phyloP scores from a whole-genome alignment of 2,113 vertebrate genomes.

The Hippocampus barbouri region DNA sequence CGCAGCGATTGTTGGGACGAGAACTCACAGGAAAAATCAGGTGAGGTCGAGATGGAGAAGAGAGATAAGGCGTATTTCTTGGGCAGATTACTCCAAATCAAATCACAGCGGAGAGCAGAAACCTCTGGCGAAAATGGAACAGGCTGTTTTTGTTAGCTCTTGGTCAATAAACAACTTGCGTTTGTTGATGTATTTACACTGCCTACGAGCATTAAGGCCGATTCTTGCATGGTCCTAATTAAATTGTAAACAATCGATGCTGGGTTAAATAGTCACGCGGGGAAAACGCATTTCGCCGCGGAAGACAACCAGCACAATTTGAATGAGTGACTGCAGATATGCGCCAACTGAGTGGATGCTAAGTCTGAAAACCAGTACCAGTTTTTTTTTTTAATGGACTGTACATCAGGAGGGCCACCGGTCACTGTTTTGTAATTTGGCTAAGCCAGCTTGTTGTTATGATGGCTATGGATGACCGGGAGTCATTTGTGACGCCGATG shows the following conservation, averaged over 20 bases:
- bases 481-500: too few relatives aligned
- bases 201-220: conserved; percentile 4
- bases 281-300: conserved; percentile 28
- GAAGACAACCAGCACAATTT: conserved; percentile 18
- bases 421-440: too few relatives aligned
- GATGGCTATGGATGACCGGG: too few relatives aligned
- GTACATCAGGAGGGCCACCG: too few relatives aligned
- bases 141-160: conserved; percentile 15
- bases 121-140: conserved; percentile 28
- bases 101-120: conserved; percentile 44
- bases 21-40: background rate
- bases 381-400: too few relatives aligned
- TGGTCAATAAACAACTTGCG: conserved; percentile 9
- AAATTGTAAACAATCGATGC: conserved; percentile 13
- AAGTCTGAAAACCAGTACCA: too few relatives aligned
- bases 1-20: background rate
- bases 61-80: conserved; percentile 35
- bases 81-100: conserved; percentile 47
- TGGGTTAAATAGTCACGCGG: conserved; percentile 25
- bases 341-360: background rate
- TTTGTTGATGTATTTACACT: conserved; percentile 43
- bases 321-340: background rate
- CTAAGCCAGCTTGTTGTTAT: too few relatives aligned
- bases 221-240: conserved; percentile 22
- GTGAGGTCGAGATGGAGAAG: conserved; percentile 34